Percentiles rank a stretch among this genome's conserved stretches.
Conservation (phyloP, 1,140 invertebrate species). For the Drosophila erecta region DNA sequence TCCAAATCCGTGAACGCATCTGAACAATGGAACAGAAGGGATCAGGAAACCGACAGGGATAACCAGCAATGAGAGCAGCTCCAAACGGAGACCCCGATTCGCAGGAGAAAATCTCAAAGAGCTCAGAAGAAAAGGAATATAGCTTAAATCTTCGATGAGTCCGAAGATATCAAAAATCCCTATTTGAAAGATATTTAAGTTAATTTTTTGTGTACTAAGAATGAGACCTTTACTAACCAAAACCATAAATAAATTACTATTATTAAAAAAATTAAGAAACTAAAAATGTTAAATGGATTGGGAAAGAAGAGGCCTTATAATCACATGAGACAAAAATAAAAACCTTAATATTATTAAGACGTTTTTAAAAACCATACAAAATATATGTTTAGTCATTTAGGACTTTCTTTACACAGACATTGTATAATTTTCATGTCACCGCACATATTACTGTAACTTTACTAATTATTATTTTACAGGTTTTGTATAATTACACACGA, state of each 20-base stretch:
- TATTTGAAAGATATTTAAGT: neutral
- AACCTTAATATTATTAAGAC: neutral
- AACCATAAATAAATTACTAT: neutral
- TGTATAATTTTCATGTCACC: too few relatives aligned
- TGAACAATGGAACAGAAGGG: conserved; percentile 80
- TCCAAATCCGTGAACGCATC: conserved; percentile 97
- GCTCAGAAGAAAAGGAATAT: neutral
- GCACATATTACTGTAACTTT: too few relatives aligned
- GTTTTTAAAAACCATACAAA: neutral
- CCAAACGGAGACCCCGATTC: neutral
- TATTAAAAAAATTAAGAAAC: neutral
- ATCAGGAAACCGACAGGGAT: conserved; percentile 10
- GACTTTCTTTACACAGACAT: too few relatives aligned
- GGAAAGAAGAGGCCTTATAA: too few relatives aligned
- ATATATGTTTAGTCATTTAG: neutral
- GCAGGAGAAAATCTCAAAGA: conserved; percentile 17
- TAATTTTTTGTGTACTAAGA: too few relatives aligned
- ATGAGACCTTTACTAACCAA: too few relatives aligned
- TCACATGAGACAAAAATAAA: neutral
- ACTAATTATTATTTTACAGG: neutral
- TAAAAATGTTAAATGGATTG: neutral
- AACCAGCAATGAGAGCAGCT: neutral
- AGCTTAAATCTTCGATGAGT: neutral
- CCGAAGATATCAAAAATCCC: neutral
- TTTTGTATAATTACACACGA: neutral